Base-by-base conservation (phyloP, 2,113 vertebrate genomes). In the Calypte anna region DNA sequence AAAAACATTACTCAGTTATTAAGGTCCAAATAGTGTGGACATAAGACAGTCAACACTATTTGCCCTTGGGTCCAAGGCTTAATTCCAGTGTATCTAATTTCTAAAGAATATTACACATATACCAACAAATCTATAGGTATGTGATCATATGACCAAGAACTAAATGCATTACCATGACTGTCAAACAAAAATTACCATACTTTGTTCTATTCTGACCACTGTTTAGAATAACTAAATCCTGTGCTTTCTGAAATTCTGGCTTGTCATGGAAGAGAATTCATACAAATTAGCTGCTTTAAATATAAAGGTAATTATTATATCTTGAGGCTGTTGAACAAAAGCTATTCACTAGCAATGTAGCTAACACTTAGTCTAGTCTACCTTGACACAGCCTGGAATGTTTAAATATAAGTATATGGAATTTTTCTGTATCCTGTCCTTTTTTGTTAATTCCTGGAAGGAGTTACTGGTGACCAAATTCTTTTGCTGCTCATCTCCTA, bases 201-300 rank as follows among this genome's bases (percentile, higher is more conserved):
- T 75, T 86, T 88, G 2, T 8, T 92, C 25, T 59, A 1, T 68
- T 67, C 21, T 68, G 33, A 59, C 20, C 28, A 63, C 22, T 51
- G 20, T 57, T 70, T 58, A 57, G 14, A 72, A 21, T 36, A 81
- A 86, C 61, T 72, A 78, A 88, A 50, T 92, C 1, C 2, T 82
- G 15, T n/a, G 5, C 20, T 2, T 79, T 50, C 21, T 84, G 53
- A 8, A 68, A 19, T 63, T 38, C 10, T 40, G 40, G 18, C 11
- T 77, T 80, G 40, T 55, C 50, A 53, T 77, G 38, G 59, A 92
- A 93, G 44, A 84, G 48, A 75, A 88, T 33, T 44, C 31, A 92
- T 61, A 83, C 25, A 94, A 62, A 85, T 38, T 62, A 30, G 4
- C 10, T 27, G 8, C 7, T 79, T 91, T 78, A 78, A 79, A 58